Evolutionary conservation across 1,140 invertebrate genomes (phyloP), one percentile per base, ranked within the genome.

Genomic region (Ephestia elutella): DNA sequence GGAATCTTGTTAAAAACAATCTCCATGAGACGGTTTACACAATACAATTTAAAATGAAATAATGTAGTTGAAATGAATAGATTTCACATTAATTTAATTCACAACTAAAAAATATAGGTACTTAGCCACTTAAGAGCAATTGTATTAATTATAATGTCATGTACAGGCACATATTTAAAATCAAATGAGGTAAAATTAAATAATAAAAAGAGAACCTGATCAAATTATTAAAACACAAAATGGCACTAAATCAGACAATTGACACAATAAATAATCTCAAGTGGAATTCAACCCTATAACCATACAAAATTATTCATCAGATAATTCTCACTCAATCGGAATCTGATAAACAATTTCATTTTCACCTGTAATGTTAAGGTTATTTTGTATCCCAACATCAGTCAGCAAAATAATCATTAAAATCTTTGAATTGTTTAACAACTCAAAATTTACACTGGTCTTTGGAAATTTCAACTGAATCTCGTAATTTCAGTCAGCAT

Each of bases 401-500:
- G 25, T 28, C 8, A 5, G 3, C 3, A 28, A 28, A 28, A 28
- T 8, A n/a, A n/a, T 25, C 21, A 25, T 25, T 25, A 44, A 44
- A 15, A 44, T 44, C 1, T 5, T 44, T 44, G 38, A 15, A 15
- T 17, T 44, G 13, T 44, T 15, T 1, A 44, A 44, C 38, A 44
- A 44, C 10, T 44, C 38, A 44, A 44, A 44, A 25, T 50, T 25
- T 20, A 20, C 18, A 21, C 13, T 53, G 19, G 19, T 53, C 49
- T 53, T 53, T 53, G 50, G 20, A 53, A 48, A 7, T 19, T 13
- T 19, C 0, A 38, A 56, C 20, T 21, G 20, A 53, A 25, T 18
- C 15, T 53, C 5, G 18, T 53, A 20, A 50, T 50, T 10, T 10
- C 13, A 81, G 38, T 44, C 38, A 44, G 38, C 13, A 44, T 44